Base-by-base conservation (phyloP, 2,797 vertebrate species). In the Neoniphon sammara region DNA sequence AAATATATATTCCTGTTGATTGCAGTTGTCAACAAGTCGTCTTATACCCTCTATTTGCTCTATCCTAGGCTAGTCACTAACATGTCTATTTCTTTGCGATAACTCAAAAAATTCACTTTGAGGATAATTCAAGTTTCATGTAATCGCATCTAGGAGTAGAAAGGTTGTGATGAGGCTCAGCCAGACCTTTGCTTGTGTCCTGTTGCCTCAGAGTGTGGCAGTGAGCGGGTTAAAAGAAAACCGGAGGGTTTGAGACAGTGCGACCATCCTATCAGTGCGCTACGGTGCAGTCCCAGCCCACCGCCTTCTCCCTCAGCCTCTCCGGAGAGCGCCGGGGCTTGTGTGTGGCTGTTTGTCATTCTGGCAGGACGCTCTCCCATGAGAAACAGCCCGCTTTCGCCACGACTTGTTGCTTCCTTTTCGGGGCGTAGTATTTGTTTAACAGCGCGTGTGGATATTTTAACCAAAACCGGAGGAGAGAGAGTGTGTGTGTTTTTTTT, bases 281-380 rank as follows among this genome's bases (percentile, higher is more conserved):
- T 75, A 36, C 83, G 73, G 83, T 12, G 88, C 69, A 75, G 92
- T 88, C 81, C 89, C 93, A 89, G 89, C 94, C 94, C 92, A 82
- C 92, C 88, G 58, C 85, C 79, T 83, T 80, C 82, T 81, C 70
- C 59, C 89, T 72, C 55, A 23, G n/a, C 70, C 70, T 63, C 52
- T 36, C 72, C 25, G 20, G 66, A 47, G 64, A 57, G 23, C 30
- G 53, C 23, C 52, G 2, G 21, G 52, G 20, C 50, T 52, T 63
- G 60, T 56, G 57, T 60, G 81, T 7, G 70, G 61, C 87, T 87
- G 93, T 92, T 88, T 92, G 93, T 94, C 94, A 91, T 87, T 92
- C 88, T 77, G 87, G 69, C 91, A 84, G 59, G 75, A 75, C 83
- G 70, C 80, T 81, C 88, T 79, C 87, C 86, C 21, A 39, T 53